Percentiles rank a stretch among this genome's conserved stretches.
These are phyloP conservation scores for Lithobates sylvaticus DNA, from an alignment of 2,797 vertebrate species.

Conservation along the genomic window DNA sequence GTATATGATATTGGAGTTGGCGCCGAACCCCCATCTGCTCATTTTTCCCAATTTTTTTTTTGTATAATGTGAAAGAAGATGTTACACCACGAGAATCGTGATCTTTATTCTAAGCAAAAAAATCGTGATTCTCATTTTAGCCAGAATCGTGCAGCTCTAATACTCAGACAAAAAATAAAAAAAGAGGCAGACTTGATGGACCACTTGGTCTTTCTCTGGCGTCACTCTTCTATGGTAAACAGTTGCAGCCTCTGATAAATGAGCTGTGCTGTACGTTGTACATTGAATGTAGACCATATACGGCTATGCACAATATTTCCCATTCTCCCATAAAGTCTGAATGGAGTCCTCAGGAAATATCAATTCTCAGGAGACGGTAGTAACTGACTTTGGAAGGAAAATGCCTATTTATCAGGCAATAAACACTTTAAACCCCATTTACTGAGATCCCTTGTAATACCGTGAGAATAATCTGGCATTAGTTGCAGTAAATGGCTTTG, in stretches of 20 bases:
- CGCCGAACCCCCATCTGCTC: too few species aligned
- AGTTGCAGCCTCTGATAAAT: not conserved
- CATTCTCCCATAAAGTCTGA: not conserved
- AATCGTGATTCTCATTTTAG: too few species aligned
- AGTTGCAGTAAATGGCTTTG: not conserved
- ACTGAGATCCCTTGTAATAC: not conserved
- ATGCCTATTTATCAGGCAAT: not conserved
- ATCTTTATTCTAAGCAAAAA: too few species aligned
- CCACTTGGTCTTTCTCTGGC: too few species aligned
- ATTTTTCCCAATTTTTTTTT: too few species aligned
- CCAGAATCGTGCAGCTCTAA: too few species aligned
- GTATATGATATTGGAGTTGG: too few species aligned
- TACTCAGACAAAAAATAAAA: too few species aligned
- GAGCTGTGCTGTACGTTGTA: not conserved
- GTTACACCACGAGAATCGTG: too few species aligned
- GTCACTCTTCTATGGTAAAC: not conserved
- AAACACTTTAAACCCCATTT: not conserved
- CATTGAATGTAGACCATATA: not conserved
- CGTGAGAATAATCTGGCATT: not conserved
- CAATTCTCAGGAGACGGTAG: not conserved
- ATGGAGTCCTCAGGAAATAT: not conserved
- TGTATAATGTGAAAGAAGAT: too few species aligned
- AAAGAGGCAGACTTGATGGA: too few species aligned
- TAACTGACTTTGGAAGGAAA: not conserved
- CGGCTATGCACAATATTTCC: not conserved